Evolutionary conservation across 2,888 invertebrate species (phyloP).

Genomic region (Eupithecia inturbata): DNA sequence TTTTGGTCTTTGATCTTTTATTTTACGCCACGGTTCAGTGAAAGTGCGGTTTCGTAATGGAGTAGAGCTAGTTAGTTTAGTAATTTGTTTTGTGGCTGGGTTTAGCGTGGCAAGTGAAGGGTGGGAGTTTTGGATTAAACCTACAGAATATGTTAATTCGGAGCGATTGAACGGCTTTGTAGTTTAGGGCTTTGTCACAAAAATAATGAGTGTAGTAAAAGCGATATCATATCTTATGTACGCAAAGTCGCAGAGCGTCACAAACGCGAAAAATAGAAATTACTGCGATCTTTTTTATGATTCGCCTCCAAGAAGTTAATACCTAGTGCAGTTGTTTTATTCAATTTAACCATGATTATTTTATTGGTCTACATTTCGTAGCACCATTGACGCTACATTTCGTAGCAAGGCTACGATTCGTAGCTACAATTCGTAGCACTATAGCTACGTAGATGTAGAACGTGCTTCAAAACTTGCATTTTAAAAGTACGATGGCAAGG

Average conservation of each 20-base stretch:
- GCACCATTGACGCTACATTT: neutral
- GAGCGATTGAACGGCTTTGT: neutral
- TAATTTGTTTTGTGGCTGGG: slow-evolving; percentile 23
- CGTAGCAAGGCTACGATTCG: neutral
- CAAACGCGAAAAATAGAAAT: neutral
- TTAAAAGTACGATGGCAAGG: no score
- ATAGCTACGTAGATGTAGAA: slow-evolving; percentile 1
- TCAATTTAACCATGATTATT: neutral
- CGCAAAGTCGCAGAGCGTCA: neutral
- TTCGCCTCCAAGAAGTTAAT: neutral
- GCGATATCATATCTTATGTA: neutral
- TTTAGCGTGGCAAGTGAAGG: neutral
- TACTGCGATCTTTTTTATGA: neutral
- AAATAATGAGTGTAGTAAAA: neutral
- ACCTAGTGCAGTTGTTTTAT: neutral
- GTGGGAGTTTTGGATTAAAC: neutral
- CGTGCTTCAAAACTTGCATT: neutral
- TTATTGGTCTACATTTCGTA: neutral
- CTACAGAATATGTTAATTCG: neutral
- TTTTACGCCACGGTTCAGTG: slow-evolving; percentile 26
- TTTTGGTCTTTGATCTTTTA: slow-evolving; percentile 34
- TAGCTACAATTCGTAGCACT: neutral
- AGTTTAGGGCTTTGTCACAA: neutral
- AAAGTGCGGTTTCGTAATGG: slow-evolving; percentile 29
- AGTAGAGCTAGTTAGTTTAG: slow-evolving; percentile 22